Percentiles rank a stretch among this genome's conserved stretches.
phyloP scores from a whole-genome alignment of 2,888 invertebrate genomes.

The Hemistola chrysoprasaria region DNA sequence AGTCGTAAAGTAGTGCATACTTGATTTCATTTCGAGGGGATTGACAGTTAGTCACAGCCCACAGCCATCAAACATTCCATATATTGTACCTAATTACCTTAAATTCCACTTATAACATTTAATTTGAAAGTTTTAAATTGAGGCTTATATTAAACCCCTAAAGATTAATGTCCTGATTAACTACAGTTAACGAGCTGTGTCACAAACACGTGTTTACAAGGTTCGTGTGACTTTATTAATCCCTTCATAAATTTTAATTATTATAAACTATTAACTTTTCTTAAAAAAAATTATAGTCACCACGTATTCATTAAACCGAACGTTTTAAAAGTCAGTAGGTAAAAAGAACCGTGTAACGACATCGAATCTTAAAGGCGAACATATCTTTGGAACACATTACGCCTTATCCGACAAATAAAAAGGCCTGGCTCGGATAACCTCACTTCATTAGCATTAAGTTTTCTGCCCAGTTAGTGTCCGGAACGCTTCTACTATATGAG shows the following conservation, averaged over 20 bases:
- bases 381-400: constrained; percentile 62
- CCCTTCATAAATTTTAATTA: no score
- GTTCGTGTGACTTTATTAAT: no score
- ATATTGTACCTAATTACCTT: no score
- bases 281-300: no score
- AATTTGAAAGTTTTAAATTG: no score
- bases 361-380: constrained; percentile 48
- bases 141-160: no score
- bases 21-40: neutral
- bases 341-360: constrained; percentile 38
- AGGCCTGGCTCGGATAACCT: constrained; percentile 46
- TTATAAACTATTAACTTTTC: neutral
- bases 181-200: neutral
- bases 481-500: constrained; percentile 36
- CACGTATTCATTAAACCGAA: no score
- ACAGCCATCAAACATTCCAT: no score
- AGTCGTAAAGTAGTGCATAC: constrained; percentile 15
- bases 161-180: no score
- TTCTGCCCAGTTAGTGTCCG: constrained; percentile 44
- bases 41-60: no score
- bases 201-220: no score
- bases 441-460: constrained; percentile 59
- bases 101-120: no score
- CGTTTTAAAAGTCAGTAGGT: constrained; percentile 30
- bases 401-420: constrained; percentile 59